Conservation (phyloP, 92 coral and sea anemone species). For the Epizoanthus stellaris region DNA sequence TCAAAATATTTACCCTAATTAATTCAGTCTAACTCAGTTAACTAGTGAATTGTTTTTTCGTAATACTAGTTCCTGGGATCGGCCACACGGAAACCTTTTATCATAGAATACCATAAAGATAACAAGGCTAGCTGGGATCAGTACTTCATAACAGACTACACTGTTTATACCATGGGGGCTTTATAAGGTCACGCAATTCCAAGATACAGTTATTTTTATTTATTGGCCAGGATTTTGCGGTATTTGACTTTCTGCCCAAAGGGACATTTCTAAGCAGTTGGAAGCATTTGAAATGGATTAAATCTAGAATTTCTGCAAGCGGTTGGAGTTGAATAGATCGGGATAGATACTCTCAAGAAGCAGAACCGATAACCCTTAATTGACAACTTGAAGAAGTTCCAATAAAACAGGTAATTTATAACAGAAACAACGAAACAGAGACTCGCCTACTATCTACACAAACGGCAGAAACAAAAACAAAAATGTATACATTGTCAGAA, state of each 20-base stretch:
- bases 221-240: conserved; percentile 4
- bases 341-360: neutral
- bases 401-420: neutral
- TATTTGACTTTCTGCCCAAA: neutral
- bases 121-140: no score
- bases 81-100: no score
- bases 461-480: neutral
- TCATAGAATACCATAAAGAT: no score
- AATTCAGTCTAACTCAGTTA: no score
- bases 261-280: conserved; percentile 19
- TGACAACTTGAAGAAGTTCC: neutral
- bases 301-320: neutral
- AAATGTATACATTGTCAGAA: neutral
- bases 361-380: neutral
- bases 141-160: neutral
- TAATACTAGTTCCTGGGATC: no score
- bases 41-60: no score
- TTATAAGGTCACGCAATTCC: neutral
- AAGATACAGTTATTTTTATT: neutral
- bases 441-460: neutral
- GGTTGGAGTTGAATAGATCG: neutral
- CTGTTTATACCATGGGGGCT: neutral
- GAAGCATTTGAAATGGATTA: neutral
- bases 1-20: no score
- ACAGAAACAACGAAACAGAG: neutral